A percentile compares a stretch with the other conserved stretches of the same genome.
These are phyloP conservation scores for Arizona elegans DNA, from an alignment of 2,113 vertebrate species.

Conservation along the genomic window DNA sequence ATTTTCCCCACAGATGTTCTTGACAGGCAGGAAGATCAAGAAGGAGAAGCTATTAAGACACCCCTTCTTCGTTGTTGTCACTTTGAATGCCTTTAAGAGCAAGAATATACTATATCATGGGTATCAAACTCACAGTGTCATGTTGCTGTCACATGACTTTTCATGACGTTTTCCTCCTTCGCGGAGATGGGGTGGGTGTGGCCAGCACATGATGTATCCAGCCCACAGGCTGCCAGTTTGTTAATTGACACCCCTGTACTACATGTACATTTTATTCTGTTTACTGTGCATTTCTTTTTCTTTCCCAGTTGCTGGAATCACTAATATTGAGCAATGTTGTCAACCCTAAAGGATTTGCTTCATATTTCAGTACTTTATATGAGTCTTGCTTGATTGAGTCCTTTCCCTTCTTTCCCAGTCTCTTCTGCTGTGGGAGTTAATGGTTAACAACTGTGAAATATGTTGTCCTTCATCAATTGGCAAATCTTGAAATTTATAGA, in stretches of 20 bases:
- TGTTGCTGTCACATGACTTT: too few species aligned
- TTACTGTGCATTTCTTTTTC: conserved; percentile 26
- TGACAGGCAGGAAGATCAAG: background rate
- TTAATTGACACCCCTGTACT: background rate
- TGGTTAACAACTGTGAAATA: conserved; percentile 29
- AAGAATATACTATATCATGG: background rate
- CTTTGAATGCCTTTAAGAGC: background rate
- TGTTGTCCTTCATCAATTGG: conserved; percentile 24
- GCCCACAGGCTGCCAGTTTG: too few species aligned
- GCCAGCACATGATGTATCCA: too few species aligned
- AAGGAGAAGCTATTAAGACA: background rate
- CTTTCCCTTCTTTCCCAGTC: conserved; percentile 32
- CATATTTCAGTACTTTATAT: conserved; percentile 48
- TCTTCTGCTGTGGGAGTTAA: conserved; percentile 39
- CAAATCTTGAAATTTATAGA: conserved; percentile 9
- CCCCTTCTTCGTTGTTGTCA: background rate
- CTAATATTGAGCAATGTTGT: conserved; percentile 33
- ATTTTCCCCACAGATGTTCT: background rate
- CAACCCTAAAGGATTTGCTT: conserved; percentile 42
- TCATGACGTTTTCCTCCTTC: too few species aligned
- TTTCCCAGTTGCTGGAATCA: conserved; percentile 18
- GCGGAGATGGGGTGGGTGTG: too few species aligned
- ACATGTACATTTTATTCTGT: background rate
- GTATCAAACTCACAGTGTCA: too few species aligned
- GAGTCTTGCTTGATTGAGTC: conserved; percentile 28